Evolutionary conservation across 1,140 invertebrate genomes (phyloP).

Genomic region (Heliconius hewitsoni): DNA sequence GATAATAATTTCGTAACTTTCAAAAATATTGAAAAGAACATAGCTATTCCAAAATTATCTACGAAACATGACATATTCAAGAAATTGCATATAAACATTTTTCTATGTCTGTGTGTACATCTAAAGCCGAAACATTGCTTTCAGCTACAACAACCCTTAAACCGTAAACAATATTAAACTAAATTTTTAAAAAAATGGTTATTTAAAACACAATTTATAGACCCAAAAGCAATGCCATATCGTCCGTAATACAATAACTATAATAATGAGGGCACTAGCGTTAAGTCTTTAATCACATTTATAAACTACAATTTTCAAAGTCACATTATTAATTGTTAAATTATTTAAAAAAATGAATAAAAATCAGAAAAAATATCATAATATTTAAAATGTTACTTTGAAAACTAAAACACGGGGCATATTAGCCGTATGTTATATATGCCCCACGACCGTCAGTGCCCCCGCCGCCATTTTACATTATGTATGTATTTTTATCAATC

Average conservation of each 20-base stretch:
- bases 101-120: neutral
- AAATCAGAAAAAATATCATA: neutral
- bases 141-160: neutral
- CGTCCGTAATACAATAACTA: neutral
- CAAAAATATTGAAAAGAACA: neutral
- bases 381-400: slow-evolving; percentile 2
- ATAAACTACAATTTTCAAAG: slow-evolving; percentile 8
- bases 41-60: neutral
- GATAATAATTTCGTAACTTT: neutral
- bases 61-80: neutral
- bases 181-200: neutral
- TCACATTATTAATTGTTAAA: neutral
- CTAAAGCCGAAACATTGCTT: neutral
- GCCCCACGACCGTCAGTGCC: slow-evolving; percentile 19
- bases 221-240: neutral
- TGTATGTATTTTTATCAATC: slow-evolving; percentile 46
- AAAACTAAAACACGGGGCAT: neutral
- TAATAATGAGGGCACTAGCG: neutral
- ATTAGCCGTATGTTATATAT: neutral
- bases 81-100: neutral
- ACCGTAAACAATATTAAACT: slow-evolving; percentile 4
- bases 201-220: neutral
- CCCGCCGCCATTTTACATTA: slow-evolving; percentile 34
- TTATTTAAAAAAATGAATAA: neutral
- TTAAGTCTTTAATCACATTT: slow-evolving; percentile 9